A percentile compares a stretch with the other conserved stretches of the same genome.
Evolutionary conservation across 1,140 invertebrate genomes (phyloP).

Genomic region (Tetranychus urticae): DNA sequence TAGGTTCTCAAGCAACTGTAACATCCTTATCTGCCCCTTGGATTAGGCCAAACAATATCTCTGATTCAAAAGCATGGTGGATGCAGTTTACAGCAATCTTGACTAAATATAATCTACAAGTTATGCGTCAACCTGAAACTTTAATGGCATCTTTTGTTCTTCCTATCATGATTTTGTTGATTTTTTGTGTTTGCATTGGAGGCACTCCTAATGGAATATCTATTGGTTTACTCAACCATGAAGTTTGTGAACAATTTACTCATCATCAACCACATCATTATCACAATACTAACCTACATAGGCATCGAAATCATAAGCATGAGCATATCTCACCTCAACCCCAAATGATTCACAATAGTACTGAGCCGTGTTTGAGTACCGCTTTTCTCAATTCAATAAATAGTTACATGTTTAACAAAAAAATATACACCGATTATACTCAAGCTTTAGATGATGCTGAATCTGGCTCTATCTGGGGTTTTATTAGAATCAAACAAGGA

Average conservation of each 20-base stretch:
- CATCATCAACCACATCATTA: not conserved
- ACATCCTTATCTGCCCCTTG: no score
- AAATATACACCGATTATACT: not conserved
- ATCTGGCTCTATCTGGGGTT: conserved; percentile 10
- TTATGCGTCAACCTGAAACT: conserved; percentile 8
- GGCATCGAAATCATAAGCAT: not conserved
- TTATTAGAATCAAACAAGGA: conserved; percentile 3
- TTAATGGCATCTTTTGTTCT: conserved; percentile 56
- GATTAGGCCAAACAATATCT: not conserved
- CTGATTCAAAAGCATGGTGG: not conserved
- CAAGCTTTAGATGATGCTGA: conserved; percentile 8
- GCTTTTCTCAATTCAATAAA: not conserved
- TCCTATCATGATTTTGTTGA: conserved; percentile 70
- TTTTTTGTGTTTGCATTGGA: conserved; percentile 81
- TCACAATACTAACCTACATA: no score
- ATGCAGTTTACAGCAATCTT: not conserved
- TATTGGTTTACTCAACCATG: conserved; percentile 42
- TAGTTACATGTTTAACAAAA: not conserved
- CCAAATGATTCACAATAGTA: not conserved
- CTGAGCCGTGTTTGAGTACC: not conserved
- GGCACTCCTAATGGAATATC: conserved; percentile 55
- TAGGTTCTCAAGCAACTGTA: not conserved
- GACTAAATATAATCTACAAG: conserved; percentile 9
- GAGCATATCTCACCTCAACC: not conserved
- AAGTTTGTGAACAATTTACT: conserved; percentile 4